Conservation (phyloP, 1,140 invertebrate species). For the Brachionus koreanus region DNA sequence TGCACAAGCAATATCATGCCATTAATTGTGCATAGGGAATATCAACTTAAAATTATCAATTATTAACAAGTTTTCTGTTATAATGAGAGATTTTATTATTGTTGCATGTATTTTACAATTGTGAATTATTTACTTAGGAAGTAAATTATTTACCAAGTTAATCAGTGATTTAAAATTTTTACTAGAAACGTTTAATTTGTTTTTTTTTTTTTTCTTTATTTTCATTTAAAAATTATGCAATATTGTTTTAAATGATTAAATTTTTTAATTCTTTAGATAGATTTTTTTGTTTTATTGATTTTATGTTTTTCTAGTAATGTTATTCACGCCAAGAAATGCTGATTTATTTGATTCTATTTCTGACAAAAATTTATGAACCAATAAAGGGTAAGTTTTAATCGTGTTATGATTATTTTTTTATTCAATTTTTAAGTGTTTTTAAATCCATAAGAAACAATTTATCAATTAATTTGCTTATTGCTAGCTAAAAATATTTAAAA, state of each 20-base stretch:
- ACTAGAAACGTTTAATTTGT: neutral
- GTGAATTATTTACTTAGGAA: constrained; percentile 10
- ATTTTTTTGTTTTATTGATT: neutral
- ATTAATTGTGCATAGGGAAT: constrained; percentile 22
- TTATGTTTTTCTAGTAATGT: neutral
- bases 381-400: neutral
- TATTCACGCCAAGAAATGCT: neutral
- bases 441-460: too few relatives aligned
- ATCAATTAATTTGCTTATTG: too few relatives aligned
- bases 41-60: constrained; percentile 6
- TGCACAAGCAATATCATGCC: neutral
- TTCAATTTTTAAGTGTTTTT: too few relatives aligned
- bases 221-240: neutral
- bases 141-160: neutral
- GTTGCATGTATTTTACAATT: constrained; percentile 6
- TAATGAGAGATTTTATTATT: neutral
- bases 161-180: constrained; percentile 33
- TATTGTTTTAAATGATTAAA: constrained; percentile 1
- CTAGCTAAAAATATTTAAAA: too few relatives aligned
- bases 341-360: neutral
- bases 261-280: neutral
- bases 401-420: neutral
- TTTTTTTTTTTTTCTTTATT: too few relatives aligned
- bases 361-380: neutral
- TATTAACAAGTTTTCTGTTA: constrained; percentile 10